phyloP scores from a whole-genome alignment of 2,888 invertebrate species.

The Ophion costatus region DNA sequence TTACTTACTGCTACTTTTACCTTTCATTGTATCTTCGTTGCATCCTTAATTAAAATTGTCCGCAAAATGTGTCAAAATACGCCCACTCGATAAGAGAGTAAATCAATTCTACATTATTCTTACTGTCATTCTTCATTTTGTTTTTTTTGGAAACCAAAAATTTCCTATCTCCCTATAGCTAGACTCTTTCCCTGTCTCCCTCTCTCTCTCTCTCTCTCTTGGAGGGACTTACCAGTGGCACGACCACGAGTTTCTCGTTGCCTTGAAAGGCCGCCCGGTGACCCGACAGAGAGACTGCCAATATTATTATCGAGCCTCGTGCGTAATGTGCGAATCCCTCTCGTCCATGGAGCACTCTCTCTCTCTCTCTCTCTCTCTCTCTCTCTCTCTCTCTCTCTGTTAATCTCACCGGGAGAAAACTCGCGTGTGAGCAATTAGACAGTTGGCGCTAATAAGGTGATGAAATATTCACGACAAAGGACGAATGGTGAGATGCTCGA shows the following conservation, averaged over 20 bases:
- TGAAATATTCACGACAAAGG: constrained; percentile 74
- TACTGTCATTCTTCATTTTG: not conserved
- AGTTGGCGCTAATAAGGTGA: constrained; percentile 78
- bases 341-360: constrained; percentile 24
- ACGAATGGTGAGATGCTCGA: constrained; percentile 36
- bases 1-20: too few species aligned
- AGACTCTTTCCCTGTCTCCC: not conserved
- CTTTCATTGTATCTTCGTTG: too few species aligned
- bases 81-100: too few species aligned
- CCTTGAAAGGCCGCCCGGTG: constrained; percentile 76
- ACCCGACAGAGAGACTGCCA: constrained; percentile 58
- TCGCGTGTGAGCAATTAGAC: constrained; percentile 78
- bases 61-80: too few species aligned
- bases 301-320: constrained; percentile 45
- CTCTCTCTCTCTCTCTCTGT: constrained; percentile 28
- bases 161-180: not conserved
- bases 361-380: constrained; percentile 8
- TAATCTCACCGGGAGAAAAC: constrained; percentile 53
- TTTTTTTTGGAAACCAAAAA: not conserved
- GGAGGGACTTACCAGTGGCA: not conserved
- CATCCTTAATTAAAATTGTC: too few species aligned
- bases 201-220: not conserved
- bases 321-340: constrained; percentile 61
- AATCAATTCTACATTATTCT: too few species aligned
- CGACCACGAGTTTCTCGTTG: constrained; percentile 65